Conservation (phyloP, 2,888 invertebrate species). For the Himalopsyche tibetana region DNA sequence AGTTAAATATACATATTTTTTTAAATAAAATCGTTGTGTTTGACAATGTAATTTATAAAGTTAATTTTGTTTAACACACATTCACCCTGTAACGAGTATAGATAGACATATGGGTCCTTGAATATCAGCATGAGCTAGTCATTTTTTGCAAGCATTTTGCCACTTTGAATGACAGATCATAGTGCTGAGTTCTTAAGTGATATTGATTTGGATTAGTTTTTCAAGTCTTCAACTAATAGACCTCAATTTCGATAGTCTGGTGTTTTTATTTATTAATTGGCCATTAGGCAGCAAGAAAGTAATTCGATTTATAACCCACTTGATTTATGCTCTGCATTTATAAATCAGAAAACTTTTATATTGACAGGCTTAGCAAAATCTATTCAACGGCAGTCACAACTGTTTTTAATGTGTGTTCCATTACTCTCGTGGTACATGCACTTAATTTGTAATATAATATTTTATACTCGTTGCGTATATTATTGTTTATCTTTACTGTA, state of each 20-base stretch:
- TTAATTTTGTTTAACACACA: background rate
- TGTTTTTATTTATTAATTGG: conserved; percentile 4
- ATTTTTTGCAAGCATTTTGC: conserved; percentile 23
- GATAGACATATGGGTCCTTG: background rate
- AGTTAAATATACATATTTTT: no score
- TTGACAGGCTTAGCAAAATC: no score
- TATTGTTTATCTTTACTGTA: no score
- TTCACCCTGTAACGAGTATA: background rate
- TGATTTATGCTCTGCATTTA: no score
- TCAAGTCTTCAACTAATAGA: conserved; percentile 24
- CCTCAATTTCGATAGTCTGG: background rate
- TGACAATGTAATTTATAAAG: no score
- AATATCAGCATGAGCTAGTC: background rate
- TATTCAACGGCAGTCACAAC: no score
- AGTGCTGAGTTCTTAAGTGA: conserved; percentile 3
- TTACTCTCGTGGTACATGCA: no score
- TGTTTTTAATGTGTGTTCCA: no score
- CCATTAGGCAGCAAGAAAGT: conserved; percentile 2
- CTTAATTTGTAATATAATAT: no score
- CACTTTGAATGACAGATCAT: conserved; percentile 37
- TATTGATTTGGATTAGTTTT: conserved; percentile 32
- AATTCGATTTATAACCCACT: background rate
- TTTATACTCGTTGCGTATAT: no score
- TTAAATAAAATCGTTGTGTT: no score
- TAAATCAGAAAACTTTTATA: no score